Base-by-base conservation (phyloP, 35 echinoderm and acorn worm genomes). In the Ptychodera flava region DNA sequence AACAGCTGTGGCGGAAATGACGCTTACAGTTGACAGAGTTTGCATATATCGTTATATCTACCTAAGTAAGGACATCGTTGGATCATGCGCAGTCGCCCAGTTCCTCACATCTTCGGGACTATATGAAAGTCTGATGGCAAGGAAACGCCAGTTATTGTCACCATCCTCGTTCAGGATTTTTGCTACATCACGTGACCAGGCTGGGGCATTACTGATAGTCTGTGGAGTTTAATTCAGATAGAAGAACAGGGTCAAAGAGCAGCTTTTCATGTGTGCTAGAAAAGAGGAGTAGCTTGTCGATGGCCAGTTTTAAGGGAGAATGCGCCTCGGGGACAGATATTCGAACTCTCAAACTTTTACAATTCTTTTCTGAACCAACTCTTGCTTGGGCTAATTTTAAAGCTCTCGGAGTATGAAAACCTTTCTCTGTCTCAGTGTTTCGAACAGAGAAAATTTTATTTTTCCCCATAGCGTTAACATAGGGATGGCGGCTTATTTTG, bases 71-170 rank as follows among this genome's bases (percentile, higher is more conserved):
- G 93, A 90, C 96, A 99, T 94, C 15, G 96, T 94, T 1, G 96
- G 96, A 80, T 99, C 96, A 31, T 92, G 93, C 36, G 96, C 94
- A 81, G 94, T 32, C 28, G 93, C 96, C 96, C 96, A 99, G 79
- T 94, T 99, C 32, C 96, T 92, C 53, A 99, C 85, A 79, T 99
- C 96, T 64, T 99, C 96, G 83, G 87, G 88, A 1, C 90, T 91
- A 77, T 89, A 99, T 10, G 92, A 92, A 15, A 99, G 90, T 15
- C 95, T 85, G 1, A 99, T 88, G 1, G 96, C 96, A 28, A 99
- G 78, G 35, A 90, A 99, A 16, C 93, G 38, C 96, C 96, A 99
- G 78, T 99, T 93, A 33, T 99, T 87, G 77, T 94, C 90, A 80
- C 90, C 87, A 31, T 98, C 95, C 1, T 78, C 81, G 52, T 98